These are phyloP conservation scores for Globicephala melas DNA, from an alignment of 2,113 vertebrate species.

Conservation along the genomic window DNA sequence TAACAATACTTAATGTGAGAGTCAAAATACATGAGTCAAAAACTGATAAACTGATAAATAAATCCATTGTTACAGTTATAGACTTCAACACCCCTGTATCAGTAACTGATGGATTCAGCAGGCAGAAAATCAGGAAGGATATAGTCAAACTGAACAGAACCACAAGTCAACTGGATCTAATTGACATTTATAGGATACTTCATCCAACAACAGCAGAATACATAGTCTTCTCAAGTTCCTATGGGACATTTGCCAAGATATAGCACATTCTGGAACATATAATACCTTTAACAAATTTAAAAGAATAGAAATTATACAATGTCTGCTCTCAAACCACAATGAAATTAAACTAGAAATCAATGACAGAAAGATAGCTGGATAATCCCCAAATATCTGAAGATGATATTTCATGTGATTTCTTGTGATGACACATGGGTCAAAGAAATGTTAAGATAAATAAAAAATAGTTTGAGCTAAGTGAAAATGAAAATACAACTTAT, in stretches of 20 bases:
- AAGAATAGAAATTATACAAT: not conserved
- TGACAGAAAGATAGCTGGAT: too few species aligned
- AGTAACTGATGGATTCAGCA: not conserved
- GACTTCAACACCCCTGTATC: not conserved
- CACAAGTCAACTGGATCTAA: not conserved
- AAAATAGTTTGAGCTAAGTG: too few species aligned
- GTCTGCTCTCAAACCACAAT: too few species aligned
- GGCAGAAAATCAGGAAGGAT: not conserved
- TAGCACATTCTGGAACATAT: not conserved
- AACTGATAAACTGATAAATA: not conserved
- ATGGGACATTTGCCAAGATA: not conserved
- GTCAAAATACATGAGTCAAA: not conserved
- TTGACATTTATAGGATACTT: not conserved
- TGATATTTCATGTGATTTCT: too few species aligned
- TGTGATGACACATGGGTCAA: too few species aligned
- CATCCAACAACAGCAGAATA: not conserved
- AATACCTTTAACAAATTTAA: not conserved
- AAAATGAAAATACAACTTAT: too few species aligned
- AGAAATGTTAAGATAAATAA: too few species aligned
- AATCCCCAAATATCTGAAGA: too few species aligned
- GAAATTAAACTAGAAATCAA: too few species aligned
- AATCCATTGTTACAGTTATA: too few species aligned
- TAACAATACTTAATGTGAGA: not conserved
- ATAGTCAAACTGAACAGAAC: not conserved
- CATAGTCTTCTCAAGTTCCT: not conserved